Base-by-base conservation (phyloP, 2,113 vertebrate genomes). In the Nyctereutes procyonoides region DNA sequence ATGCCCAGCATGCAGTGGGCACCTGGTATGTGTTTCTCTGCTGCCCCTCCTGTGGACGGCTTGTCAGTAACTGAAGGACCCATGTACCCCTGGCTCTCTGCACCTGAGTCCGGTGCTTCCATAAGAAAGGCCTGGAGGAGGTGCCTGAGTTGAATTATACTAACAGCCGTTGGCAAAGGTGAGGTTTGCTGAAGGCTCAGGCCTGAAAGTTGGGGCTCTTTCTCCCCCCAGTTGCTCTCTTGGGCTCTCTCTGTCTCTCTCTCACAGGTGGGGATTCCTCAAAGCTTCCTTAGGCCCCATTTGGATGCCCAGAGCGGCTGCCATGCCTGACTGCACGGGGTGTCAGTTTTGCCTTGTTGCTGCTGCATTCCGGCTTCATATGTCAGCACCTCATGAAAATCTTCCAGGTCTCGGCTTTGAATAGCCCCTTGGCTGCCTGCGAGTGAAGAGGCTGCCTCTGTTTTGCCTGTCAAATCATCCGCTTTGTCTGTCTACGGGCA, bases 401-500 rank as follows among this genome's bases (percentile, higher is more conserved):
- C 96, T 94, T 93, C 96, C 16, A 43, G 98, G 96, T 94, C 65
- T 81, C 43, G 51, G 97, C 96, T 98, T 98, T 99, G 98, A 99
- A 99, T 98, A 99, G 97, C 95, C 73, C 55, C 73, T 93, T 96
- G 97, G 97, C 96, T 97, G 94, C 95, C 96, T 98, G 97, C 96
- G 98, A 97, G 95, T 94, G 96, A 97, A 97, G 97, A 92, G 97
- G 55, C 86, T 88, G 93, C 95, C 95, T 95, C 69, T 97, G 0
- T 96, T 99, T 99, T 98, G 98, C 97, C 88, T 98, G 96, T 98
- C 98, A 98, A 98, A 99, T 98, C 81, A 96, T 67, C 93, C n/a
- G 24, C 97, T 98, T 98, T 96, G 94, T 94, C 96, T 98, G 86
- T 97, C 97, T 97, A 77, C 20, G 55, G 97, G 82, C 92, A 97